A percentile compares a stretch with the other conserved stretches of the same genome.
These are phyloP conservation scores for Puma concolor DNA, from an alignment of 2,113 vertebrate species.

Conservation along the genomic window DNA sequence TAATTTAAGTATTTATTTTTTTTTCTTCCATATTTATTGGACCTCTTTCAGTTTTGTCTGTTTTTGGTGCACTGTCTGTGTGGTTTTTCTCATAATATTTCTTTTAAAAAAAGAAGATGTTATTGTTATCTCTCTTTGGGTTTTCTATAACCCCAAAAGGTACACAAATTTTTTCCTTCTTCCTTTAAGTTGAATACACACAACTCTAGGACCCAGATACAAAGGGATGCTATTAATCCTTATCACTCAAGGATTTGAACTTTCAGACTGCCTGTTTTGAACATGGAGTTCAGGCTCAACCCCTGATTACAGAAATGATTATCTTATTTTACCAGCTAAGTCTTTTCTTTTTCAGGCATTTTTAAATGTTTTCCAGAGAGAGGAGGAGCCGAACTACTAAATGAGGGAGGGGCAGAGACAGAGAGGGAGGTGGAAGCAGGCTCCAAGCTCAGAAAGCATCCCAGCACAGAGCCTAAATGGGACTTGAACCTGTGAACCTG, in stretches of 20 bases:
- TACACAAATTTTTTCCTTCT: background rate
- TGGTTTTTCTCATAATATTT: background rate
- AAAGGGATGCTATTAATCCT: background rate
- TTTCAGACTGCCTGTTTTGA: background rate
- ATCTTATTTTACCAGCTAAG: background rate
- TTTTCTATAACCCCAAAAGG: background rate
- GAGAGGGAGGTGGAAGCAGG: too few species aligned
- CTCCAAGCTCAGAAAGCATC: too few species aligned
- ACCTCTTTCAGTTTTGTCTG: background rate
- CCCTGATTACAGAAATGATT: background rate
- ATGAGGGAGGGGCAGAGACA: too few species aligned
- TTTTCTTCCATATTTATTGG: background rate
- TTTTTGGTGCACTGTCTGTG: background rate
- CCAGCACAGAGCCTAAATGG: too few species aligned
- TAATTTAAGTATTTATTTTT: background rate
- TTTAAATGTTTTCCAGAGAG: too few species aligned
- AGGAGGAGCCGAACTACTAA: too few species aligned
- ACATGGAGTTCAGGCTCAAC: background rate
- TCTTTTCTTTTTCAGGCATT: background rate
- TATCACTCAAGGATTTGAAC: background rate
- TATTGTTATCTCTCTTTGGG: background rate
- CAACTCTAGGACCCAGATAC: background rate
- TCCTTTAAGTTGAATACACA: conserved; percentile 10
- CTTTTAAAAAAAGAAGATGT: background rate
- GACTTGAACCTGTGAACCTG: too few species aligned